Evolutionary conservation across 2,113 vertebrate genomes (phyloP), one percentile per base, ranked within the genome.

Genomic region (Nycticryphes semicollaris): DNA sequence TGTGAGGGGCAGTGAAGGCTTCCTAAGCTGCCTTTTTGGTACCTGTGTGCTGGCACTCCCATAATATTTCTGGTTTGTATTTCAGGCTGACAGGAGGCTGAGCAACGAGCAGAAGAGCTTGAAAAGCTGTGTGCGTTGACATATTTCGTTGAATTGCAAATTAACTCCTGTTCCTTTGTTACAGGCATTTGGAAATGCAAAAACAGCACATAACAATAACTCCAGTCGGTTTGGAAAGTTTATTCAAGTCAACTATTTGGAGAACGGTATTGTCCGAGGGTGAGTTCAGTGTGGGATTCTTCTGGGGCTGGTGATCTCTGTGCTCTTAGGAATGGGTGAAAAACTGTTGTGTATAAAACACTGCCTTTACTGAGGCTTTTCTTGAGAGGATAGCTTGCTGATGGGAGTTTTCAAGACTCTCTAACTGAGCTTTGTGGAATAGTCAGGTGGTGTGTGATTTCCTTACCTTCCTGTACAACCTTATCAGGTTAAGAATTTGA

Each of bases 171-270:
- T 75, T 90, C 41, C 72, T 56, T 97, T 84, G 33, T 93, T 91
- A 12, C 89, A 98, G 98, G 99, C 99, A 23, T 99, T 99, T 79
- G 99, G 99, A 84, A 99, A 99, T 9, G 99, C 99, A 30, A 99
- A 98, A 97, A 99, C 99, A 1, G 97, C 98, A 24, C 98, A 99
- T 95, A 99, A 99, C 98, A 98, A 99, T 97, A 99, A 99, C 97
- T 99, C 99, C 82, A 99, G 99, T 84, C 99, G 99, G 69, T 99
- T 99, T 48, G 99, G 99, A 82, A 99, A 99, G 93, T 99, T 99
- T 90, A 99, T 99, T 95, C 99, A 99, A 97, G 98, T 99, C 96
- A 99, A 99, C 97, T 99, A 99, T 94, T 98, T 99, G 95, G 98
- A 99, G 96, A 99, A 98, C 2, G 99, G 99, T 14, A 98, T 99